Base-by-base conservation (phyloP, 2,113 vertebrate species). In the Petaurus breviceps region DNA sequence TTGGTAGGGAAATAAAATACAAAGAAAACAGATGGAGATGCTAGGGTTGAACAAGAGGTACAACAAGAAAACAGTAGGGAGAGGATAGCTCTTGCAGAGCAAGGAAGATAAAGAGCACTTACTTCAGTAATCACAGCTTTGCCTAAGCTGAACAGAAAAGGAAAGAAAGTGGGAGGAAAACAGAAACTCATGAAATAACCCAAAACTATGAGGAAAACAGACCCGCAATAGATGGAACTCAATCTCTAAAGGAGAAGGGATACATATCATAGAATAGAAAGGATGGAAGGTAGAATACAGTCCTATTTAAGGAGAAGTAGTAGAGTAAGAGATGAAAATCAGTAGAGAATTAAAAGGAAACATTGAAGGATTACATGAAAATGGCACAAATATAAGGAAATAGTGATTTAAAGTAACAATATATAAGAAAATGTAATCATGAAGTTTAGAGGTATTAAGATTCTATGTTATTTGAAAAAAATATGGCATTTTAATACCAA, bases 141-240 rank as follows among this genome's bases (percentile, higher is more conserved):
- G 53, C 55, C 90, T 84, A 84, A 84, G 68, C 28, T 46, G 26
- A 3, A 77, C 22, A 93, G 55, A 0, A 52, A 91, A 95, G 9
- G 24, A 68, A 90, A n/a, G 37, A n/a, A 68, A 68, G 61, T 84
- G 37, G 68, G 68, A 84, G n/a, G 68, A 26, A 68, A 25, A 16
- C 37, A 91, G 46, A 92, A 94, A 92, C 55, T 23, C 92, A 92
- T 37, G 43, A 26, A 91, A 89, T 49, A 23, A 94, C 91, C 93
- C 46, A 26, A 92, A 91, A 91, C 24, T 68, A 46, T 50, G 24
- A 90, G 52, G 90, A 95, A 92, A 94, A 57, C 0, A 61, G 0
- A 12, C 52, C 89, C 57, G 47, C 6, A 49, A 46, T 90, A 47
- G n/a, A 61, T 12, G 16, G 22, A 57, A 25, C n/a, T 26, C 24